A percentile compares a stretch with the other conserved stretches of the same genome.
Evolutionary conservation across 2,888 invertebrate genomes (phyloP).

Genomic region (Aethes cnicana): DNA sequence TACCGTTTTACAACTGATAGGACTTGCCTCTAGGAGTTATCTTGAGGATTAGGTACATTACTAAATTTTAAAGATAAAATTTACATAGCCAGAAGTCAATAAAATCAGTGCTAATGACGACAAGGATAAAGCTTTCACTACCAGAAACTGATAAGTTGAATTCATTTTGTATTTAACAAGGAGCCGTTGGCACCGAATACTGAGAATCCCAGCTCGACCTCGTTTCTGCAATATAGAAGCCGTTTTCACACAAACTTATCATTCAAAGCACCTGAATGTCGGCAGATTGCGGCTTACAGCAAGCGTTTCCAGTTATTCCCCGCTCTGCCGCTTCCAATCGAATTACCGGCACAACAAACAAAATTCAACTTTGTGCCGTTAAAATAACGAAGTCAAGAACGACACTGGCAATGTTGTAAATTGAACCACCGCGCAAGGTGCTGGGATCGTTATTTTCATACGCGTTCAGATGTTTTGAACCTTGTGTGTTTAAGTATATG

Average conservation of each 20-base stretch:
- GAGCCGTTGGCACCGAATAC: constrained; percentile 9
- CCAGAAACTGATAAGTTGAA: too few relatives aligned
- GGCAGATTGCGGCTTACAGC: constrained; percentile 74
- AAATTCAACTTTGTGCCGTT: constrained; percentile 38
- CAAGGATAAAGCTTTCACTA: too few relatives aligned
- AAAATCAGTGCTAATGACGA: too few relatives aligned
- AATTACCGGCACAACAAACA: constrained; percentile 29
- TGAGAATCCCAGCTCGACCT: not conserved
- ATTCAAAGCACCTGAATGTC: constrained; percentile 66
- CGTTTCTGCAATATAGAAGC: constrained; percentile 45
- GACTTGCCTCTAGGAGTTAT: too few relatives aligned
- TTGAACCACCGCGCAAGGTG: constrained; percentile 36
- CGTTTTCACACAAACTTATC: constrained; percentile 46
- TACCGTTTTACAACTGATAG: too few relatives aligned
- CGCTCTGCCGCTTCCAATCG: constrained; percentile 38
- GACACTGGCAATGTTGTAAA: constrained; percentile 31
- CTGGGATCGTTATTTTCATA: constrained; percentile 34
- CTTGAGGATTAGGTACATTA: too few relatives aligned
- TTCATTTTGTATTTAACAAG: too few relatives aligned
- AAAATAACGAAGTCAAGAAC: constrained; percentile 33
- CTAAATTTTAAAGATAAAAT: too few relatives aligned
- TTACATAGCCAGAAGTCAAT: too few relatives aligned
- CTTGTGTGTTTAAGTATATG: constrained; percentile 34
- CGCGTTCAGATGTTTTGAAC: constrained; percentile 37
- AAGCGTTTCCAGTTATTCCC: constrained; percentile 55